Evolutionary conservation across 2,797 vertebrate species (phyloP).

Genomic region (Chelidonichthys spinosus): DNA sequence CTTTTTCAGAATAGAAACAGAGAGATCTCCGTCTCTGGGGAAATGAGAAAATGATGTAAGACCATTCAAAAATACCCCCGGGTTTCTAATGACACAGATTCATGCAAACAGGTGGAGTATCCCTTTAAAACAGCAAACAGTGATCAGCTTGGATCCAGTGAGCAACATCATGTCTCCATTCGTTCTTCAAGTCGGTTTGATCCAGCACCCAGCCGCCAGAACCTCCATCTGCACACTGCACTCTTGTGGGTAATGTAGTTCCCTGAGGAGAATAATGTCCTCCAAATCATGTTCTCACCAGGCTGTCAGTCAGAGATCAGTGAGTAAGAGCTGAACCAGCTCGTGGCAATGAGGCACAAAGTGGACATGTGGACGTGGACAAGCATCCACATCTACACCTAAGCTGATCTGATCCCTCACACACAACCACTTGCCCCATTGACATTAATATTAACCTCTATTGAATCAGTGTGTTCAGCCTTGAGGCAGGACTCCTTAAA

Average conservation of each 20-base stretch:
- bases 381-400: slow-evolving; percentile 14
- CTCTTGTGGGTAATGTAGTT: slow-evolving; percentile 28
- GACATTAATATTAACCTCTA: slow-evolving; percentile 48
- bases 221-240: slow-evolving; percentile 11
- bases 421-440: slow-evolving; percentile 22
- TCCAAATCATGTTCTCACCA: slow-evolving; percentile 61
- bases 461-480: slow-evolving; percentile 37
- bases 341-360: slow-evolving; percentile 80
- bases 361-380: slow-evolving; percentile 69
- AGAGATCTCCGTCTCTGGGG: too few relatives aligned
- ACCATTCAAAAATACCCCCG: too few relatives aligned
- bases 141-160: background rate
- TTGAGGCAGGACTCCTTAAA: slow-evolving; percentile 4
- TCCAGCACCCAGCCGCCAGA: slow-evolving; percentile 21
- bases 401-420: slow-evolving; percentile 38
- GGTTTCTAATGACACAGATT: too few relatives aligned
- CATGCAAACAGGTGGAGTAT: too few relatives aligned
- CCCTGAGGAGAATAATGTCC: background rate
- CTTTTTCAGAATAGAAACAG: too few relatives aligned
- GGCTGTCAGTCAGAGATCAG: slow-evolving; percentile 78
- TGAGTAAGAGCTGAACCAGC: slow-evolving; percentile 80
- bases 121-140: slow-evolving; percentile 29
- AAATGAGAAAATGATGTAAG: too few relatives aligned
- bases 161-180: background rate
- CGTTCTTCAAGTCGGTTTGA: slow-evolving; percentile 21